phyloP scores from a whole-genome alignment of 2,113 vertebrate species.

The Onychorhynchus coronatus region DNA sequence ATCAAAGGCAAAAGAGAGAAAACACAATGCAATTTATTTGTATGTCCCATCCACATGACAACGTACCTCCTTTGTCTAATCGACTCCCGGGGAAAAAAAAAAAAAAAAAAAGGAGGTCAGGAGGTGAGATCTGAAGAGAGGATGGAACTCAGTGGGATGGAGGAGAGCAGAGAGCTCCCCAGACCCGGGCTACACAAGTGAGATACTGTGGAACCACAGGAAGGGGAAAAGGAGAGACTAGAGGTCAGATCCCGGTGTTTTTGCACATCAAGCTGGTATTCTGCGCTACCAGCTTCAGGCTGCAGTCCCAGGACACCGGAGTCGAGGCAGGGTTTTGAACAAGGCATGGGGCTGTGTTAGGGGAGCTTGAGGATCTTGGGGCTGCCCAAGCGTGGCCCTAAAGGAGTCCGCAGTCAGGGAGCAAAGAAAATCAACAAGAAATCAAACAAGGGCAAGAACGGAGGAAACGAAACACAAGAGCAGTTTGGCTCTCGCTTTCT shows the following conservation, averaged over 20 bases:
- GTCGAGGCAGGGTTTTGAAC: background rate
- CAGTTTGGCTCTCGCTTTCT: slow-evolving; percentile 1
- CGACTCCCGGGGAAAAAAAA: background rate
- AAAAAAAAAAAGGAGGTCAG: slow-evolving; percentile 3
- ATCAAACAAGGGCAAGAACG: background rate
- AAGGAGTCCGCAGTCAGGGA: fast-evolving
- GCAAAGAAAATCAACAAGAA: background rate
- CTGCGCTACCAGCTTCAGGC: background rate
- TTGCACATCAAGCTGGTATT: slow-evolving; percentile 18
- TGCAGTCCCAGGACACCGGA: background rate
- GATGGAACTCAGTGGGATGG: slow-evolving; percentile 59
- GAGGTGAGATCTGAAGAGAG: slow-evolving; percentile 42
- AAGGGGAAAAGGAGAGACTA: slow-evolving; percentile 48
- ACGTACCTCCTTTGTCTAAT: slow-evolving; percentile 34
- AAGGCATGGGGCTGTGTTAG: background rate
- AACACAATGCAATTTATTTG: slow-evolving; percentile 9
- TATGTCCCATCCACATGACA: background rate
- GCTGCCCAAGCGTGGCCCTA: background rate
- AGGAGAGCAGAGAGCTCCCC: slow-evolving; percentile 26
- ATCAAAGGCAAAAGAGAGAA: background rate
- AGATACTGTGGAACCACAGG: slow-evolving; percentile 52
- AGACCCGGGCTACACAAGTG: slow-evolving; percentile 1
- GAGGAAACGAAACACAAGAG: slow-evolving; percentile 3
- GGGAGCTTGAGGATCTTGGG: fast-evolving
- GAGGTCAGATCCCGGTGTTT: slow-evolving; percentile 46